Evolutionary conservation across 2,797 vertebrate genomes (phyloP), one percentile per base, ranked within the genome.

Genomic region (Passerculus sandwichensis): DNA sequence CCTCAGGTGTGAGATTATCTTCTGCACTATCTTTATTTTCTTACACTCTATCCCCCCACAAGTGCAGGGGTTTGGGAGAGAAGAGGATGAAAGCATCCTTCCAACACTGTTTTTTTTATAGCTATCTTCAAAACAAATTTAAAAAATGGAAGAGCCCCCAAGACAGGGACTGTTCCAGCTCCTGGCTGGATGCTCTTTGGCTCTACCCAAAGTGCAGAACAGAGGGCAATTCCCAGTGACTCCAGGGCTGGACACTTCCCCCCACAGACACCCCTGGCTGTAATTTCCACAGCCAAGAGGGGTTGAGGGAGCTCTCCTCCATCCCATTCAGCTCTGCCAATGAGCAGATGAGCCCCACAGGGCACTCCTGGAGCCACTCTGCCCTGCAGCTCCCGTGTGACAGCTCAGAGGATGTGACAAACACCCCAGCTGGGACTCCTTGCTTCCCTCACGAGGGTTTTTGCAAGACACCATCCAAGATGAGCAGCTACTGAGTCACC

Each of bases 391-490:
- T 16, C 38, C 57, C 3, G 0, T 8, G 34, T 5, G 42, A 18
- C 3, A 2, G 40, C 44, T 47, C 65, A n/a, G 42, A 47, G 72
- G 7, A 57, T 0, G 0, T 18, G 65, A 53, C 15, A 78, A 88
- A 73, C 26, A 11, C 13, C 34, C 26, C 3, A 1, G 34, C 5
- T 26, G 27, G 32, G 34, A 34, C 10, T 30, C 44, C 42, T 30
- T 69, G 45, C 71, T 69, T 51, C 81, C 50, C 10, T 70, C 48
- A 6, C 22, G 9, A 40, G 34, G 0, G 8, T 36, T 71, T 72
- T 25, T 62, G 26, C 27, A 45, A 61, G 62, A 13, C 1, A 10
- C 30, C 15, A 3, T 67, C 26, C 13, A n/a, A 26, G 53, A 30
- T 40, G 40, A 36, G 6, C 84, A 48, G 32, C 27, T 79, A 0